phyloP scores from a whole-genome alignment of 2,888 invertebrate species.

The Xestia sexstrigata region DNA sequence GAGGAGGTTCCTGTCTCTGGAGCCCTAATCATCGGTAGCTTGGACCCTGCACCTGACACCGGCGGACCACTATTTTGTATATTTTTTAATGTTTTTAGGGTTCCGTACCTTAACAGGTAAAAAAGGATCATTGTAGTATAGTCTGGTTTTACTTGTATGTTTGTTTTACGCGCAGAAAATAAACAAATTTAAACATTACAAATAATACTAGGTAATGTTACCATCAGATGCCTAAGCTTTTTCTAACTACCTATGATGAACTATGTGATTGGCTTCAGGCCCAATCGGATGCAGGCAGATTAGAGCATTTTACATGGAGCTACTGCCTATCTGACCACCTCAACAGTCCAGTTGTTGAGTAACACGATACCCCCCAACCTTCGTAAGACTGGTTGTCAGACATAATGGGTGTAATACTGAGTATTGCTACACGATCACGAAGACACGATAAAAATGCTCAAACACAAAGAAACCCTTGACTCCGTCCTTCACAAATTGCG shows the following conservation, averaged over 20 bases:
- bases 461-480: conserved; percentile 14
- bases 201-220: not conserved
- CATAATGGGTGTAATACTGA: not conserved
- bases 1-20: too few relatives aligned
- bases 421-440: not conserved
- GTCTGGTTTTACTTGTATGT: not conserved
- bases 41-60: too few relatives aligned
- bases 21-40: too few relatives aligned
- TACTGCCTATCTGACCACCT: not conserved
- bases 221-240: not conserved
- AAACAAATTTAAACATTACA: not conserved
- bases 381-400: not conserved
- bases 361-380: not conserved
- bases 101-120: too few relatives aligned
- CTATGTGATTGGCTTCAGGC: not conserved
- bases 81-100: too few relatives aligned
- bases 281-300: not conserved
- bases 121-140: not conserved
- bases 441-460: not conserved
- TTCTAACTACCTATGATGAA: not conserved
- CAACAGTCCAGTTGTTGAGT: not conserved
- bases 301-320: not conserved
- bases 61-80: too few relatives aligned
- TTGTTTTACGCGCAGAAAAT: not conserved
- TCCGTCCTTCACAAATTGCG: conserved; percentile 7